Evolutionary conservation across 1,140 invertebrate species (phyloP).

Genomic region (Maniola jurtina): DNA sequence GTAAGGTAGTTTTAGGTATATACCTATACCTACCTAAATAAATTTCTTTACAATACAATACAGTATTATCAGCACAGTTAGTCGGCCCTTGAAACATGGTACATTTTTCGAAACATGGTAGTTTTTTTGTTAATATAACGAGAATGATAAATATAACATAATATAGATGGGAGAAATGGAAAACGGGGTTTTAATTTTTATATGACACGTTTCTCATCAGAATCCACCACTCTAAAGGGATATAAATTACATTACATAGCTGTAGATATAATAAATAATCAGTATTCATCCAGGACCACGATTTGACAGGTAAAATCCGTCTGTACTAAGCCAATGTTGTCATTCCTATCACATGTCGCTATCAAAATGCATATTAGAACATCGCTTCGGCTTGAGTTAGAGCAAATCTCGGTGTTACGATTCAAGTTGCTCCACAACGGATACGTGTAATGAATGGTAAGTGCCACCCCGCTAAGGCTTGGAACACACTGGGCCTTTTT

Average conservation of each 20-base stretch:
- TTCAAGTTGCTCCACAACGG: conserved; percentile 25
- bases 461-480: conserved; percentile 7
- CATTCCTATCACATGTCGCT: conserved; percentile 15
- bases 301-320: neutral
- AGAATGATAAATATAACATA: no score
- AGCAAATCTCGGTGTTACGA: conserved; percentile 31
- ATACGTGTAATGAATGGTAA: conserved; percentile 34
- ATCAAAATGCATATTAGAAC: conserved; percentile 28
- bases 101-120: no score
- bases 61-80: no score
- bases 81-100: no score
- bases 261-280: neutral
- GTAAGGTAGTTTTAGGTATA: no score
- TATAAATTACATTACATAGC: no score
- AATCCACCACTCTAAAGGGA: no score
- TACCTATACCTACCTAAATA: no score
- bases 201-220: no score
- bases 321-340: neutral
- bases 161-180: neutral
- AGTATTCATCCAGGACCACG: neutral
- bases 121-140: neutral
- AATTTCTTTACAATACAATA: no score
- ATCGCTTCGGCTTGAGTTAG: conserved; percentile 22
- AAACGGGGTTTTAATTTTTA: no score
- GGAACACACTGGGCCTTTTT: neutral